phyloP scores from a whole-genome alignment of 2,888 invertebrate species.

The Agapetus fuscipes region DNA sequence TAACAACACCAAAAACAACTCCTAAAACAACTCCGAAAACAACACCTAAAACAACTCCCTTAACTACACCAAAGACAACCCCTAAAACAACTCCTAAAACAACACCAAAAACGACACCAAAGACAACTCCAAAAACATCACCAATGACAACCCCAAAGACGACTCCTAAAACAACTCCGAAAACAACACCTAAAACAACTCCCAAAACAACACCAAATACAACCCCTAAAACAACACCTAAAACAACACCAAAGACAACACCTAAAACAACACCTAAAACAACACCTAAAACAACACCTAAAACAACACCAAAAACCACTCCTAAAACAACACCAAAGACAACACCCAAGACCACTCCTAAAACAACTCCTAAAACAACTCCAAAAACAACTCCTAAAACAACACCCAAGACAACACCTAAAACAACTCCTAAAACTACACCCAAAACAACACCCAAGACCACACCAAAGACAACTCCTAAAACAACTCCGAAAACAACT shows the following conservation, averaged over 20 bases:
- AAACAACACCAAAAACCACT: background rate
- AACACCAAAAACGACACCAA: background rate
- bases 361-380: background rate
- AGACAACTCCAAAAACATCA: background rate
- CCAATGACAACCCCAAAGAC: no score
- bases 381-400: background rate
- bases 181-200: constrained; percentile 1
- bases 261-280: background rate
- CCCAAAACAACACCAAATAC: constrained; percentile 1
- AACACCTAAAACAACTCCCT: no score
- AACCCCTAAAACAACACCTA: background rate
- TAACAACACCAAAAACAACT: no score
- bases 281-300: background rate
- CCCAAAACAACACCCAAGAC: background rate
- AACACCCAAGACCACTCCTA: background rate
- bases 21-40: no score
- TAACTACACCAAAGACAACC: no score
- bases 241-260: background rate
- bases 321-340: background rate
- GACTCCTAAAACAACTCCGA: background rate
- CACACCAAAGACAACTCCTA: background rate
- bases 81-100: no score
- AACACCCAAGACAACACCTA: background rate
- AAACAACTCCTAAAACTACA: constrained; percentile 1
- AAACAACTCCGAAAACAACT: background rate